Percentiles rank a stretch among this genome's conserved stretches.
Conservation (phyloP, 2,113 vertebrate genomes). For the Heloderma charlesbogerti region DNA sequence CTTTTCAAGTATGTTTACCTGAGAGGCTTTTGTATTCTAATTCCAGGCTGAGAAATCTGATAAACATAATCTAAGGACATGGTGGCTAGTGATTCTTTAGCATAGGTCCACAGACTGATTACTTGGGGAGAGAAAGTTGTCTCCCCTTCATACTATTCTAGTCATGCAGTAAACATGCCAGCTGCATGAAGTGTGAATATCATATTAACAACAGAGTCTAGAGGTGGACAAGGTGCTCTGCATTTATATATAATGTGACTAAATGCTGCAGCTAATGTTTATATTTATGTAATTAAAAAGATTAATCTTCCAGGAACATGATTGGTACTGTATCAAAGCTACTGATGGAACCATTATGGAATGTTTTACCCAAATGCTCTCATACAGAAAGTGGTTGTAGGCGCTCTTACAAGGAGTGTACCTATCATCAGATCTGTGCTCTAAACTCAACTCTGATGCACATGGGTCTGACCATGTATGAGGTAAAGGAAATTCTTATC, state of each 20-base stretch:
- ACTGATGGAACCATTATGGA: not conserved
- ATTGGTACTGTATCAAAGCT: not conserved
- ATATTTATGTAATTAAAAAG: not conserved
- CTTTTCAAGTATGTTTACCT: constrained; percentile 13
- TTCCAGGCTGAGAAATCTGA: not conserved
- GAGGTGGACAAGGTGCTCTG: not conserved
- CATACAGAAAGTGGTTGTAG: not conserved
- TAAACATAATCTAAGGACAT: not conserved
- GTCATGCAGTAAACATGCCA: not conserved
- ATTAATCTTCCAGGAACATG: not conserved
- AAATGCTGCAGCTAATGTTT: not conserved
- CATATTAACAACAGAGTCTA: not conserved
- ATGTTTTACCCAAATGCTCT: constrained; percentile 3
- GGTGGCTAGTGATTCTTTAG: not conserved
- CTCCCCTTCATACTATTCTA: not conserved
- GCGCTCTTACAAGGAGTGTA: not conserved
- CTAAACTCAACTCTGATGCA: not conserved
- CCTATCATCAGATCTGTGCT: not conserved
- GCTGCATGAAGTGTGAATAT: not conserved
- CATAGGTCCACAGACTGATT: not conserved
- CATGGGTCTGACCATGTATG: not conserved
- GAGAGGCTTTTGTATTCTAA: not conserved
- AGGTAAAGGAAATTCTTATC: not conserved
- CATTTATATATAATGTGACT: not conserved
- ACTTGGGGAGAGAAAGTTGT: not conserved